phyloP scores from a whole-genome alignment of 2,797 vertebrate species.

The Rhinichthys osculus region DNA sequence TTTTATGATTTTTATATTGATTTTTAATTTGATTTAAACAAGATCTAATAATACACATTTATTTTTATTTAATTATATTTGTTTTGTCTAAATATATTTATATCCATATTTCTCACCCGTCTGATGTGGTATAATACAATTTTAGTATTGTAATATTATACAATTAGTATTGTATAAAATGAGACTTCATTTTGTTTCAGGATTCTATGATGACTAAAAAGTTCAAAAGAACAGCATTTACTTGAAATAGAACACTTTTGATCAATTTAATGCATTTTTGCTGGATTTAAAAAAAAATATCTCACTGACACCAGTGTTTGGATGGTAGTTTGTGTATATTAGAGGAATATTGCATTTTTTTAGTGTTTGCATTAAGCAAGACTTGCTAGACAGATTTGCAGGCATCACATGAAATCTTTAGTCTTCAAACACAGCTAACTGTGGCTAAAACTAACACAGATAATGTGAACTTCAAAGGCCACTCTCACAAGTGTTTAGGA shows the following conservation, averaged over 20 bases:
- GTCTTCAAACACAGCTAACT: slow-evolving; percentile 28
- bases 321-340: neutral
- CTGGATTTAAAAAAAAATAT: neutral
- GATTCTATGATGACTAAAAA: neutral
- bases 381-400: neutral
- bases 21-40: neutral
- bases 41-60: neutral
- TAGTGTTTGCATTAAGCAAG: neutral
- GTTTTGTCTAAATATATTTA: neutral
- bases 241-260: neutral
- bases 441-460: slow-evolving; percentile 38
- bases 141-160: too few relatives aligned
- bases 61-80: neutral
- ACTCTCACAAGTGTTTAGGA: slow-evolving; percentile 23
- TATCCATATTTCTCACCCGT: neutral
- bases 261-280: neutral
- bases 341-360: neutral
- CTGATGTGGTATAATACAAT: neutral
- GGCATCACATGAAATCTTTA: neutral
- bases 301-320: neutral
- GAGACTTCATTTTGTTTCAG: neutral
- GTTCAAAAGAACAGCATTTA: neutral
- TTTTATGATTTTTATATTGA: neutral
- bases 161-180: neutral
- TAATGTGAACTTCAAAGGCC: slow-evolving; percentile 42